Percentiles rank a stretch among this genome's conserved stretches.
These are phyloP conservation scores for Furcifer pardalis DNA, from an alignment of 2,797 vertebrate genomes.

Conservation along the genomic window DNA sequence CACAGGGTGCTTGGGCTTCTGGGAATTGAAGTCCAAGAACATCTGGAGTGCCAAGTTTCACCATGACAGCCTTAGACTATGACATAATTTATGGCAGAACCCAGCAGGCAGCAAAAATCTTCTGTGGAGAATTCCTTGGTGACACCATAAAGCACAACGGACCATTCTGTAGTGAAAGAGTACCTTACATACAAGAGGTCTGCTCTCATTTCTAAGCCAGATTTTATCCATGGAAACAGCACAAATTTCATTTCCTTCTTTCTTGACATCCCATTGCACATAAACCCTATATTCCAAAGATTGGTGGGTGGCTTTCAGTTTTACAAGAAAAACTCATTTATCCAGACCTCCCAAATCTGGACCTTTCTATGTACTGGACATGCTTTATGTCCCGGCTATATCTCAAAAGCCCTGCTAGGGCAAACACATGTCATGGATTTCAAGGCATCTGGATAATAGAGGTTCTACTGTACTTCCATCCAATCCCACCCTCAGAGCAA, in stretches of 20 bases:
- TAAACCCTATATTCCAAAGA: slow-evolving; percentile 61
- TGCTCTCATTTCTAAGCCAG: slow-evolving; percentile 10
- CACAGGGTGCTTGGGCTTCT: too few species aligned
- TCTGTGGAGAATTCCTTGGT: background rate
- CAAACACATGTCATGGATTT: slow-evolving; percentile 26
- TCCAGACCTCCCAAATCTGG: slow-evolving; percentile 27
- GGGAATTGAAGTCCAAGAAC: too few species aligned
- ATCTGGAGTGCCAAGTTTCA: too few species aligned
- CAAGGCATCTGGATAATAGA: slow-evolving; percentile 17
- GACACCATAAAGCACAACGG: slow-evolving; percentile 6
- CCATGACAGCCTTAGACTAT: too few species aligned
- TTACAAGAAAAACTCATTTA: slow-evolving; percentile 44
- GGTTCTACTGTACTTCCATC: slow-evolving; percentile 18
- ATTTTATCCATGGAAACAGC: slow-evolving; percentile 59
- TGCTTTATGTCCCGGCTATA: slow-evolving; percentile 25
- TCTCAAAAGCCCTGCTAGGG: slow-evolving; percentile 5
- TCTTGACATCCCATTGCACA: slow-evolving; percentile 57
- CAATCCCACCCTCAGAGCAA: slow-evolving; percentile 46
- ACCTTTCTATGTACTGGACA: slow-evolving; percentile 16
- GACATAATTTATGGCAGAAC: background rate
- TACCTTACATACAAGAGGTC: slow-evolving; percentile 31
- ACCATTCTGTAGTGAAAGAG: slow-evolving; percentile 30
- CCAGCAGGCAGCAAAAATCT: background rate
- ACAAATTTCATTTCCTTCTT: slow-evolving; percentile 64
- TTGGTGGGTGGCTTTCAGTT: slow-evolving; percentile 62